These are phyloP conservation scores for Leptocoma aspasia DNA, from an alignment of 2,113 vertebrate genomes.

Conservation along the genomic window DNA sequence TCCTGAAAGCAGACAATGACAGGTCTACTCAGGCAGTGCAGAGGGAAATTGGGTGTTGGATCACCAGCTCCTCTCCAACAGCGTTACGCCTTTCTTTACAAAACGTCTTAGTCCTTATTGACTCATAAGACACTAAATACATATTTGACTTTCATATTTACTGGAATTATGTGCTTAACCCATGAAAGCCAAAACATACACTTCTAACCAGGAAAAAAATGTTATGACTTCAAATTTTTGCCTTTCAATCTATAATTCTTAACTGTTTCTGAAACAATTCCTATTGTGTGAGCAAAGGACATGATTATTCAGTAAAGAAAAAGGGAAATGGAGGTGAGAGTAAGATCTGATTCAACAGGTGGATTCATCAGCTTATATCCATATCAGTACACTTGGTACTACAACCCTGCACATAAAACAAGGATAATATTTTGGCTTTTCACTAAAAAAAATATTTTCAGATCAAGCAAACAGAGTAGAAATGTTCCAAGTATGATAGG, in stretches of 20 bases:
- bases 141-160: not conserved
- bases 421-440: not conserved
- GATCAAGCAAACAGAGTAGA: not conserved
- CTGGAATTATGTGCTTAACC: not conserved
- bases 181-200: not conserved
- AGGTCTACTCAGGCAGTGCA: not conserved
- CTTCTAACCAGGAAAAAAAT: not conserved
- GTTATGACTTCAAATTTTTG: not conserved
- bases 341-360: not conserved
- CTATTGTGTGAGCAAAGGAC: not conserved
- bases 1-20: not conserved
- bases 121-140: not conserved
- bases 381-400: not conserved
- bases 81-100: not conserved
- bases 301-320: not conserved
- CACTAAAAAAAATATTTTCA: not conserved
- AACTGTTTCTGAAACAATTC: not conserved
- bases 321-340: not conserved
- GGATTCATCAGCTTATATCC: not conserved
- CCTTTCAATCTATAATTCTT: not conserved
- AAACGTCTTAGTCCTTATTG: not conserved
- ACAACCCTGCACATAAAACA: not conserved
- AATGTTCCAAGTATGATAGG: not conserved
- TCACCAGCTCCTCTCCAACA: not conserved
- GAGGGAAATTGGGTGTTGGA: not conserved